Conservation (phyloP, 2,888 invertebrate genomes). For the Heteropelma amictum region DNA sequence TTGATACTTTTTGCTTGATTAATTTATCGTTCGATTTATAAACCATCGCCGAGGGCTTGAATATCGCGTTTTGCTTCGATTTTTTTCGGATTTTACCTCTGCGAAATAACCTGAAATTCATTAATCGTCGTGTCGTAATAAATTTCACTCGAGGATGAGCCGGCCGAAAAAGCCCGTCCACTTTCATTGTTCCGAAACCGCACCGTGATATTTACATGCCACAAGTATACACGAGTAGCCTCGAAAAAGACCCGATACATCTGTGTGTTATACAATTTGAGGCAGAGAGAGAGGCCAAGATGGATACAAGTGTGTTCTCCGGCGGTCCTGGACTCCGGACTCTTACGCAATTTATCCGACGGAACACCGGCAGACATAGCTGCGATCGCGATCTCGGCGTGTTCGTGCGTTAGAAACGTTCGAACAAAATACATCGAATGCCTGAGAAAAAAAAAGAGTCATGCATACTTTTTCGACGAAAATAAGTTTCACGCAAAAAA, state of each 20-base stretch:
- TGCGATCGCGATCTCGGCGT: conserved; percentile 10
- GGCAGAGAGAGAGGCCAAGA: conserved; percentile 29
- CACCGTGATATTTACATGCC: conserved; percentile 7
- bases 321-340: conserved; percentile 56
- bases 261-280: conserved; percentile 13
- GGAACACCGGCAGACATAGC: conserved; percentile 2
- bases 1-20: too few species aligned
- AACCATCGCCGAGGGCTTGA: too few species aligned
- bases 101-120: too few species aligned
- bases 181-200: not conserved
- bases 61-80: too few species aligned
- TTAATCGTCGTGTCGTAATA: too few species aligned
- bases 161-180: not conserved
- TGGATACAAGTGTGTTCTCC: conserved; percentile 56
- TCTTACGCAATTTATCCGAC: conserved; percentile 59
- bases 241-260: conserved; percentile 32
- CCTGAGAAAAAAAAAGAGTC: not conserved
- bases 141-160: not conserved
- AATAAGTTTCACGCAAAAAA: too few species aligned
- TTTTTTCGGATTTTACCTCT: too few species aligned
- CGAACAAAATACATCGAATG: not conserved
- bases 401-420: not conserved
- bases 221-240: conserved; percentile 22
- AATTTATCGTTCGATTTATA: too few species aligned
- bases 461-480: too few species aligned